phyloP scores from a whole-genome alignment of 1,140 invertebrate species.

The Drosophila sulfurigaster region DNA sequence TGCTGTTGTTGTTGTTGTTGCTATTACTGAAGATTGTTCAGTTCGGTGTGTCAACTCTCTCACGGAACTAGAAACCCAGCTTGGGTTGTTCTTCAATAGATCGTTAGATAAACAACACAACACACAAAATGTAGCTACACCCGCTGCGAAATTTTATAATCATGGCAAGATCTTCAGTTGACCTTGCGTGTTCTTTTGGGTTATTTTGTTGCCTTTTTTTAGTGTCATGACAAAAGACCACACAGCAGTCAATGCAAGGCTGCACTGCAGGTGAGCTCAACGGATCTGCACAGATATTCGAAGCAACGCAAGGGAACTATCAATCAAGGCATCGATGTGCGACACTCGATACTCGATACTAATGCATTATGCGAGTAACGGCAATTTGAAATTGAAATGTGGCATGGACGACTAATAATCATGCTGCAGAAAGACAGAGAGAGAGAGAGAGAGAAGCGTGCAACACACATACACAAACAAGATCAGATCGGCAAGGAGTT shows the following conservation, averaged over 20 bases:
- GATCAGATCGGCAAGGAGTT: slow-evolving; percentile 34
- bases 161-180: slow-evolving; percentile 16
- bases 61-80: slow-evolving; percentile 31
- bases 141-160: slow-evolving; percentile 41
- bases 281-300: not conserved
- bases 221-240: slow-evolving; percentile 25
- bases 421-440: slow-evolving; percentile 11
- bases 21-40: slow-evolving; percentile 26
- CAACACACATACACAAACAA: slow-evolving; percentile 7
- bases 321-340: not conserved
- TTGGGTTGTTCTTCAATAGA: slow-evolving; percentile 28
- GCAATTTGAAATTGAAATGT: slow-evolving; percentile 69
- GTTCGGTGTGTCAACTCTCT: slow-evolving; percentile 26
- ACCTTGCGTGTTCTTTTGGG: slow-evolving; percentile 32
- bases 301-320: not conserved
- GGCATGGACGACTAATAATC: slow-evolving; percentile 74
- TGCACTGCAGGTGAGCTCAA: slow-evolving; percentile 15
- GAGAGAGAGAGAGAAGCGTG: slow-evolving; percentile 31
- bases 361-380: slow-evolving; percentile 15
- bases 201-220: not conserved
- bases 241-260: slow-evolving; percentile 27
- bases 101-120: slow-evolving; percentile 14
- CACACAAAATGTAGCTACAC: slow-evolving; percentile 37
- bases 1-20: slow-evolving; percentile 27
- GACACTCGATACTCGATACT: not conserved